phyloP scores from a whole-genome alignment of 2,888 invertebrate species.

The Stegophylla sp. region DNA sequence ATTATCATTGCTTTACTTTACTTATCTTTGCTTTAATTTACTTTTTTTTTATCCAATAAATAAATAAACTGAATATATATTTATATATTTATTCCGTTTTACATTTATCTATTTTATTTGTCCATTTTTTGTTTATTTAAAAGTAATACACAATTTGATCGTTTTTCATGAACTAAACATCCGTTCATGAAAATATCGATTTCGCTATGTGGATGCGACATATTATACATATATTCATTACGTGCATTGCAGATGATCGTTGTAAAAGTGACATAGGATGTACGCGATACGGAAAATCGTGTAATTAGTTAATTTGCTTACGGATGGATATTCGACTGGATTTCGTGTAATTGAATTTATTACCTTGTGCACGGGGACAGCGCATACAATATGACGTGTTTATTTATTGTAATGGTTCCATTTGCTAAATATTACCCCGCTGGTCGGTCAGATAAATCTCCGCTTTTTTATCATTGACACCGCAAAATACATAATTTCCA shows the following conservation, averaged over 20 bases:
- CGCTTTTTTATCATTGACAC: conserved; percentile 10
- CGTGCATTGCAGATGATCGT: background rate
- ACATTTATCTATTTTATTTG: no score
- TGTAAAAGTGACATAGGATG: background rate
- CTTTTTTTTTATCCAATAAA: no score
- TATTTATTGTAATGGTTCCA: conserved; percentile 29
- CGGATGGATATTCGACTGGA: background rate
- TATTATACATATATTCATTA: background rate
- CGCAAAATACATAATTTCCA: conserved; percentile 8
- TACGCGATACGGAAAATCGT: background rate
- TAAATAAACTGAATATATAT: no score
- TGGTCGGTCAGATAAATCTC: background rate
- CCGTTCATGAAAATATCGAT: no score
- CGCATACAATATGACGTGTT: background rate
- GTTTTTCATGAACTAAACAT: no score
- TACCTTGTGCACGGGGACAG: background rate
- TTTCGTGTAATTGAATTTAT: conserved; percentile 39
- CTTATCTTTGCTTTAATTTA: no score
- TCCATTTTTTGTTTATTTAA: no score
- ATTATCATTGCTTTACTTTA: no score
- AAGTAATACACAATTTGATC: no score
- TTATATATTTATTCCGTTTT: no score
- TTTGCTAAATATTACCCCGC: conserved; percentile 27
- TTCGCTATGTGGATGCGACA: no score
- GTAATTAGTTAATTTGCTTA: conserved; percentile 17